Evolutionary conservation across 2,888 invertebrate genomes (phyloP), one percentile per base, ranked within the genome.

Genomic region (Rhimphoctona megacephalus): DNA sequence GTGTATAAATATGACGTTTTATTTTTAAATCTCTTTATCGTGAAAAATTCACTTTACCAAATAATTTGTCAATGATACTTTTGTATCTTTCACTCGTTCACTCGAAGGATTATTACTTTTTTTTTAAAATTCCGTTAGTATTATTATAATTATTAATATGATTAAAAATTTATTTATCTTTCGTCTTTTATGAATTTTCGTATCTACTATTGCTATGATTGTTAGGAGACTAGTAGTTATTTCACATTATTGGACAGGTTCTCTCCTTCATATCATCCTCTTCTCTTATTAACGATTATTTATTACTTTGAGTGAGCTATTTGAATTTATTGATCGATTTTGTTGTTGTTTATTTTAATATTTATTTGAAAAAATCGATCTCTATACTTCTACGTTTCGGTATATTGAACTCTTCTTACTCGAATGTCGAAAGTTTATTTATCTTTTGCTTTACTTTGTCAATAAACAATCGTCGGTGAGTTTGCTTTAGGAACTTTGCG

Each of bases 401-500:
- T 67, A 36, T 54, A 57, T 69, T 72, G 33, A 66, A 80, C 39
- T 78, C 25, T 69, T 78, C 30, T 69, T 22, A 54, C 22, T 76
- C 76, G 72, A 67, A 86, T 69, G 46, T 19, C 49, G 43, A 33
- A 77, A 49, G 17, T 72, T 79, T 43, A 30, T 52, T 70, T 19
- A 36, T 72, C n/a, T 52, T 54, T 77, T 19, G 81, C 69, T 49
- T 43, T 77, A n/a, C 46, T 72, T 81, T 77, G 85, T 87, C 70
- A 70, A 82, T 61, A 78, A 87, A 87, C 76, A 82, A 87, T 79
- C 77, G 33, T 83, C 85, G 84, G 86, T 87, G 67, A 78, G 83
- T 88, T 88, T 89, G 83, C 89, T 92, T 93, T 94, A 94, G 94
- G 94, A 94, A 94, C 94, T 94, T 92, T 94, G 93, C 94, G 93